Percentiles rank a stretch among this genome's conserved stretches.
Conservation (phyloP, 2,888 invertebrate genomes). For the Cheilosia grossa region DNA sequence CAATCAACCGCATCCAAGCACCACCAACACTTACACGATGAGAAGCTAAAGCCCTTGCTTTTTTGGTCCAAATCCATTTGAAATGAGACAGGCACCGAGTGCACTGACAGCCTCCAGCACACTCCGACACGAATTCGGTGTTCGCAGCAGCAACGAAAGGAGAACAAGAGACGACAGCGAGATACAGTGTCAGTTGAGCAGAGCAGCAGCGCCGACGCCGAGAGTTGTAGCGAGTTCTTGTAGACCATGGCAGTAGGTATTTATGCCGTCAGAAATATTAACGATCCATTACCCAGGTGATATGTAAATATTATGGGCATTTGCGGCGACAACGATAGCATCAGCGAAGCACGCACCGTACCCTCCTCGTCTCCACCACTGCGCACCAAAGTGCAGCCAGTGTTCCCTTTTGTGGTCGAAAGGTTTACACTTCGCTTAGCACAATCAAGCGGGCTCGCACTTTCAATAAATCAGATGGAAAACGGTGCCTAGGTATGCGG, state of each 20-base stretch:
- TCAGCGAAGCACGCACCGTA: conserved; percentile 6
- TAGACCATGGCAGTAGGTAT: conserved; percentile 62
- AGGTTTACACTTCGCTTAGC: conserved; percentile 70
- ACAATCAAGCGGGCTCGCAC: conserved; percentile 65
- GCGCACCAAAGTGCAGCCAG: conserved; percentile 5
- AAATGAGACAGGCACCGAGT: conserved; percentile 46
- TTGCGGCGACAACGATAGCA: conserved; percentile 70
- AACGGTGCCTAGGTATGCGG: conserved; percentile 32
- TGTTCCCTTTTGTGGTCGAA: conserved; percentile 45
- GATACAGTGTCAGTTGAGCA: conserved; percentile 27
- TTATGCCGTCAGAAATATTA: conserved; percentile 72
- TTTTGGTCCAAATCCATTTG: conserved; percentile 60
- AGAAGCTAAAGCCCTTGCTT: conserved; percentile 47
- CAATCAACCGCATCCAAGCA: conserved; percentile 65
- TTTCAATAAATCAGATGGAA: conserved; percentile 68
- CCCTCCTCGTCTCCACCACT: not conserved
- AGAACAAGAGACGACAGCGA: conserved; percentile 19
- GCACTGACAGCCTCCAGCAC: conserved; percentile 53
- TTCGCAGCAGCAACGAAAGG: conserved; percentile 21
- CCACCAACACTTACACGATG: conserved; percentile 14
- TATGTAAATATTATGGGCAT: conserved; percentile 74
- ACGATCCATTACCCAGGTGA: conserved; percentile 73
- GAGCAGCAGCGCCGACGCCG: not conserved
- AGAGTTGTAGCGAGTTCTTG: not conserved
- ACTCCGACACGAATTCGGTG: conserved; percentile 56